Evolutionary conservation across 2,888 invertebrate species (phyloP), one percentile per base, ranked within the genome.

Genomic region (Sminthurinus aureus): DNA sequence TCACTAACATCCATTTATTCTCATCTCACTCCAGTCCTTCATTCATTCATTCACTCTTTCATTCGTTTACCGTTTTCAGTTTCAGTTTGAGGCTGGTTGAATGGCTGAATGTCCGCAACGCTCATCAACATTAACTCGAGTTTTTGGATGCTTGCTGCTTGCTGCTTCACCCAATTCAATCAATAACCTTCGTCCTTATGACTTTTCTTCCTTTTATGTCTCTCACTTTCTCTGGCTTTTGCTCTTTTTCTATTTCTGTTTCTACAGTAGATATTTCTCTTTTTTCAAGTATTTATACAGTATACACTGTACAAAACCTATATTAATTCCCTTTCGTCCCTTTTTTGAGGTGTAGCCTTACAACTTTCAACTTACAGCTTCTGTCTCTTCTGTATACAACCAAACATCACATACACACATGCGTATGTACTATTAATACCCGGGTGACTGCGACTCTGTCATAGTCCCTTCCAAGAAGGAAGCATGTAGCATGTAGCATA

Each of bases 121-220:
- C 38, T 38, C 38, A 38, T 38, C 38, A 38, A 6, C 38, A 38
- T 38, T 38, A 38, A 38, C 38, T 38, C 38, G 38, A 38, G 38
- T 38, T 38, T 38, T 38, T 38, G 38, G 38, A 38, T 38, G 2
- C 52, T 8, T 52, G 13, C 52, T 52, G 52, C 52, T 11, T 11
- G 13, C 52, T 52, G 52, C 58, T 66, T 79, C 79, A 79, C 26
- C 67, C 79, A 79, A 67, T 79, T 79, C 79, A 79, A 79, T 79
- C 79, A 79, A 79, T 79, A 79, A 79, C 79, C 79, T 79, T 79
- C 79, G 67, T 79, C 79, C 79, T 79, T 38, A n/a, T 79, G n/a
- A 38, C 74, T 38, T 38, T 38, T 38, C 74, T 24, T 74, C 74
- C 74, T n/a, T 12, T 74, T 20, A 20, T 69, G 18, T 13, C 69